Base-by-base conservation (phyloP, 2,797 vertebrate genomes). In the Euphonia xanthogaster region DNA sequence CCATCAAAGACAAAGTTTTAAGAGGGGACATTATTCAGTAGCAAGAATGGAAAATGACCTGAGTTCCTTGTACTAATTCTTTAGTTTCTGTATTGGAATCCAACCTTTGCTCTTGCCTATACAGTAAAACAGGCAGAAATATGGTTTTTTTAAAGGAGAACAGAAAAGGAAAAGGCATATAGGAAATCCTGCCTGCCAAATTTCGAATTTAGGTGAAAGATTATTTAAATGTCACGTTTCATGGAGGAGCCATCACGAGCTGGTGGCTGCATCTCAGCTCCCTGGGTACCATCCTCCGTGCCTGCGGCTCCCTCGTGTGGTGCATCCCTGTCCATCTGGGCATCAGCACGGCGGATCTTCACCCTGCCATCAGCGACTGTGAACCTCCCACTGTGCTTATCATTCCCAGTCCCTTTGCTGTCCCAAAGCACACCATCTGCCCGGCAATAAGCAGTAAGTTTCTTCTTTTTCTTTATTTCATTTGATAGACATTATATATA, bases 401-500 rank as follows among this genome's bases (percentile, higher is more conserved):
- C 7, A 16, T n/a, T 71, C 37, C 47, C 78, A 14, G 20, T 24
- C 20, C 58, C 91, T 84, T 9, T 20, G 21, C 48, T 73, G n/a
- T 57, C 74, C 70, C 92, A 67, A 91, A 90, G 51, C 51, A 88
- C 8, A 44, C 31, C 42, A 10, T 40, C 75, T 94, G 76, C 42
- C 82, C 92, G 90, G 82, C 31, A 70, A 67, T 53, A 91, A 84
- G 66, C 60, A 92, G 40, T 77, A 93, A 30, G 72, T 71, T 91
- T 73, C 87, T 90, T 88, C 54, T 89, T 88, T 91, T 77, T 54
- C 70, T 95, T 96, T 97, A 97, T 97, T 97, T 96, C 74, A 54
- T 86, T 90, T 91, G 82, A 93, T 89, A 96, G 78, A 92, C 81
- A 90, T 61, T 94, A 91, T 91, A 94, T 92, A 94, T 92, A 86